Base-by-base conservation (phyloP, 1,140 invertebrate species). In the Trichomalopsis sarcophagae region DNA sequence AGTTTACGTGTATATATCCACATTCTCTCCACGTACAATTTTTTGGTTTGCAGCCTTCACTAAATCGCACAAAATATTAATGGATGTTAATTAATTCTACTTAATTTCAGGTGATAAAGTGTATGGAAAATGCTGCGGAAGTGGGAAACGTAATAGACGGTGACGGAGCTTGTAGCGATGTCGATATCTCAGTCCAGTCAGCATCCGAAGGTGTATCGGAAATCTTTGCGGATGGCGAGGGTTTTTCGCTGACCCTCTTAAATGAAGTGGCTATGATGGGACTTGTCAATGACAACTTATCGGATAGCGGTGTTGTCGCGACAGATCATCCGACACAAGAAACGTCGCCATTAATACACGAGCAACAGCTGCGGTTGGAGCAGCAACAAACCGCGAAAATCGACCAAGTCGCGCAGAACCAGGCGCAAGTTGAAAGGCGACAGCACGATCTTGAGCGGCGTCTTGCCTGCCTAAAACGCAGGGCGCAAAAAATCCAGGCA, bases 401-500 rank as follows among this genome's bases (percentile, higher is more conserved):
- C 86, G 27, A 87, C 66, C 89, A 83, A 69, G 77, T 91, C 68
- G 87, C 84, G 85, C 88, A 92, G 30, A 93, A 94, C 5, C 76
- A 76, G 17, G 68, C 50, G 30, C 68, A 93, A 33, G 93, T 94
- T 17, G 92, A 93, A 71, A 89, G 92, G n/a, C 90, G 95, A 78
- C 96, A 97, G 88, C 93, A 94, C 82, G 93, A 95, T 69, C 92
- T 96, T 40, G 95, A 96, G 87, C 93, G 96, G 30, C 94, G 95
- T 87, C 94, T 95, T 81, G 95, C 96, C 6, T 96, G 96, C 90
- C 91, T 98, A 77, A 88, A 96, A 87, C 94, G 96, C 82, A 93
- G 97, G 73, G 91, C 98, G 62, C 92, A 96, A 1, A 97, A 97
- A 89, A 91, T 97, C 10, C 97, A 98, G 91, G 94, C 95, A 0